A percentile compares a stretch with the other conserved stretches of the same genome.
phyloP scores from a whole-genome alignment of 2,797 vertebrate species.

The Sebastes iracundus region DNA sequence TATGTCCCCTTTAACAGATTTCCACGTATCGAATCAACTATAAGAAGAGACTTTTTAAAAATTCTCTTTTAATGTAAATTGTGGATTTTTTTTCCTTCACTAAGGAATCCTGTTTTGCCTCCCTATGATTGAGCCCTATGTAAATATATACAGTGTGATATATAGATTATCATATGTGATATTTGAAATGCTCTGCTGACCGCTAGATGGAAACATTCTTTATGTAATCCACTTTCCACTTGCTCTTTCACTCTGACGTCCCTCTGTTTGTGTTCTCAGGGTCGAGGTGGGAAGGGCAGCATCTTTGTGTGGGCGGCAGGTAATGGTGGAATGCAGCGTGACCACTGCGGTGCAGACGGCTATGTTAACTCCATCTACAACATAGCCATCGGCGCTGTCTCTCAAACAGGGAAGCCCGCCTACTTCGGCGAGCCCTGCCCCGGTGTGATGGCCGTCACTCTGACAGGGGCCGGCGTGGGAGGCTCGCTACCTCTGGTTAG shows the following conservation, averaged over 20 bases:
- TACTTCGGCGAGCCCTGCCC: constrained; percentile 75
- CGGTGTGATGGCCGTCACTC: constrained; percentile 75
- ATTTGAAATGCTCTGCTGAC: constrained; percentile 1
- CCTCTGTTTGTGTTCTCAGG: constrained; percentile 59
- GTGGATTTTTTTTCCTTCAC: too few species aligned
- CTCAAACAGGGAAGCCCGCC: constrained; percentile 68
- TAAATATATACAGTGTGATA: not conserved
- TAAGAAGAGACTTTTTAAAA: too few species aligned
- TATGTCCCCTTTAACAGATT: not conserved
- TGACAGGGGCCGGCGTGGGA: constrained; percentile 62
- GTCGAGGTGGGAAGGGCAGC: constrained; percentile 72
- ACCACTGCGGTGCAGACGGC: constrained; percentile 78
- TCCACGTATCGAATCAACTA: not conserved
- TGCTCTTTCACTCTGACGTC: not conserved
- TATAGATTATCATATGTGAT: not conserved
- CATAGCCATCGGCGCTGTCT: constrained; percentile 69
- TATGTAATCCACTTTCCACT: constrained; percentile 1
- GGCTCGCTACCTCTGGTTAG: constrained; percentile 71
- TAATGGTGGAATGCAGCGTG: constrained; percentile 63
- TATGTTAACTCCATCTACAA: constrained; percentile 76
- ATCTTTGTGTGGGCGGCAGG: constrained; percentile 79
- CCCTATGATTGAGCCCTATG: not conserved
- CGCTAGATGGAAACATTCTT: constrained; percentile 24
- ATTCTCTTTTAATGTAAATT: not conserved
- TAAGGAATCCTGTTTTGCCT: not conserved